Evolutionary conservation across 2,797 vertebrate species (phyloP), one percentile per base, ranked within the genome.

Genomic region (Xyrichtys novacula): DNA sequence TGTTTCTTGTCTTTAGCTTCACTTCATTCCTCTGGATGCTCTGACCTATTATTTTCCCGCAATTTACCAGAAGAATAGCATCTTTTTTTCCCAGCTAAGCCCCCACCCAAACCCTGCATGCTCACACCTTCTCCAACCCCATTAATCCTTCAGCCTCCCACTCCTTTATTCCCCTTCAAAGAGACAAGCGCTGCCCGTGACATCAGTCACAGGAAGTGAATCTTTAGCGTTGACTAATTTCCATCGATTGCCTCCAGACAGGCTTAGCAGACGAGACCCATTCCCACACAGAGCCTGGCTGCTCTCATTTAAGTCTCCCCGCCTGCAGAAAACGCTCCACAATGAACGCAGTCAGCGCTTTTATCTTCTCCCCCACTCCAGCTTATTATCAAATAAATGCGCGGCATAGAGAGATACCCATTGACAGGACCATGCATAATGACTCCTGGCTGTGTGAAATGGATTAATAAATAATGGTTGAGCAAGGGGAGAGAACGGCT

Each of bases 201-300:
- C 91, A 92, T 92, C 90, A 92, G 90, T 93, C 89, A 90, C 89
- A 92, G 92, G 92, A 94, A 92, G 92, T 91, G 91, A 89, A 94
- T 93, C 92, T 94, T 94, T 94, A 94, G 91, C 89, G 86, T 88
- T 87, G 88, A 92, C 93, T 94, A 94, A 94, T 94, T 94, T 94
- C 89, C 92, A 94, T 94, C 88, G 90, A 93, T 94, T 90, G 93
- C 93, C 93, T 94, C 89, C 91, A 94, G 93, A 93, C 93, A 93
- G 90, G 93, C 91, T 94, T 93, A 93, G 91, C 91, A 92, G 91
- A 93, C 88, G 78, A 91, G 89, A 89, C 85, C 85, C 86, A 84
- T 94, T 93, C 91, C 91, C 92, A 92, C 91, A 93, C 92, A 90
- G 87, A 87, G 78, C 74, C 80, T 71, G 78, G 90, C 86, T 89